Evolutionary conservation across 2,113 vertebrate genomes (phyloP), one percentile per base, ranked within the genome.

Genomic region (Euleptes europaea): DNA sequence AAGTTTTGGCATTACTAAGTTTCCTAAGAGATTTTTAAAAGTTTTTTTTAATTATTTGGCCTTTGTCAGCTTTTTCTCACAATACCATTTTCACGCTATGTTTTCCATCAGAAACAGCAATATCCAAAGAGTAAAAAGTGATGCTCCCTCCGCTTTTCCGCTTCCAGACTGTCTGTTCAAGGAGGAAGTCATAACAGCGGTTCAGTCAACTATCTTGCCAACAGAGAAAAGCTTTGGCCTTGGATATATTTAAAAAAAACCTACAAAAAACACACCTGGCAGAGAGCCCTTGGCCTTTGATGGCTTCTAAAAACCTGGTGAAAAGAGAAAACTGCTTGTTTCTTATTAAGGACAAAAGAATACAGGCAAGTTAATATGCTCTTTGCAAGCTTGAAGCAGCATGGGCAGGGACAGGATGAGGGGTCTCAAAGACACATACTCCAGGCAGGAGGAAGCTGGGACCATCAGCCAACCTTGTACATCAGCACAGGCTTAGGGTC

Each of bases 11-110:
- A 57, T 51, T 51, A 9, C 31, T 57, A 77, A 4, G 10, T 11
- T 86, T 19, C 19, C 33, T 19, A 67, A 54, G 66, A 74, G 69
- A 74, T 77, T 66, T 79, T 49, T n/a, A n/a, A 67, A 73, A 57
- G 66, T 74, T 31, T 74, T 31, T 51, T 75, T 60, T 31, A 78
- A 89, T 83, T 57, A 72, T 87, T 87, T 63, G 60, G 66, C 60
- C 51, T 70, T 75, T 66, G 73, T 72, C 9, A 74, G 40, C 83
- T 88, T 89, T 88, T 86, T 74, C 76, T 88, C 21, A 35, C 69
- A 85, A 81, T 82, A 51, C 84, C 78, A 33, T 33, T 47, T 19
- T 14, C 33, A 5, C 0, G 0, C 7, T 28, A 76, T 81, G 40
- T 75, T 75, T 81, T 28, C 72, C 78, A 21, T 84, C 65, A 79